Base-by-base conservation (phyloP, 2,888 invertebrate genomes). In the Boloria selene region DNA sequence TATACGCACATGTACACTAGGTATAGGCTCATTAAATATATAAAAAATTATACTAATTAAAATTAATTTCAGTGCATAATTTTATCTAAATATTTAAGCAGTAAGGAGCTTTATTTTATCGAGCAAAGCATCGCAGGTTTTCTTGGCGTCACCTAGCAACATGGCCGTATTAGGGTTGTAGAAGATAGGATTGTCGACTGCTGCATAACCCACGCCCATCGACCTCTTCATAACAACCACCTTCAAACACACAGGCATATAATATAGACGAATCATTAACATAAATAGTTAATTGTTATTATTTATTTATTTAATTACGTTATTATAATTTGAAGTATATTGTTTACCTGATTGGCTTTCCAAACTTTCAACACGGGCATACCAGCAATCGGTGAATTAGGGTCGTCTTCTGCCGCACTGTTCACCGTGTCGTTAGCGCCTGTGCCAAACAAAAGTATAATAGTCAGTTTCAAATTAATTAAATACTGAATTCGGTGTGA, bases 351-450 rank as follows among this genome's bases (percentile, higher is more conserved):
- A 76, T 96, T 95, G 0, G 97, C 94, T 76, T 95, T 95, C 97
- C 97, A 98, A 4, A 98, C 97, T 87, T 95, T 94, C 53, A 98
- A 93, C 0, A 98, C 97, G 0, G 97, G 97, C 98, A 98, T 98
- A 69, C 97, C 97, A 31, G 97, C 97, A 76, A 98, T 98, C 56
- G 97, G 96, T 2, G 97, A 97, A 83, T 97, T 96, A 18, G 97
- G 97, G 82, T 98, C 97, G 77, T 97, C 96, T 84, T 97, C 95
- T 22, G 98, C 97, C 0, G 97, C 97, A 70, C 96, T 96, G 89
- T 98, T 98, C 14, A 97, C 97, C 0, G 97, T 98, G 84, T 98
- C 98, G 79, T 98, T 98, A 16, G 97, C 97, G 70, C 97, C 93
- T 93, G 70, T 65, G 4, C 69, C 2, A 13, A 16, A 55, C 5